These are phyloP conservation scores for Lapara coniferarum DNA, from an alignment of 2,888 invertebrate genomes.

Conservation along the genomic window DNA sequence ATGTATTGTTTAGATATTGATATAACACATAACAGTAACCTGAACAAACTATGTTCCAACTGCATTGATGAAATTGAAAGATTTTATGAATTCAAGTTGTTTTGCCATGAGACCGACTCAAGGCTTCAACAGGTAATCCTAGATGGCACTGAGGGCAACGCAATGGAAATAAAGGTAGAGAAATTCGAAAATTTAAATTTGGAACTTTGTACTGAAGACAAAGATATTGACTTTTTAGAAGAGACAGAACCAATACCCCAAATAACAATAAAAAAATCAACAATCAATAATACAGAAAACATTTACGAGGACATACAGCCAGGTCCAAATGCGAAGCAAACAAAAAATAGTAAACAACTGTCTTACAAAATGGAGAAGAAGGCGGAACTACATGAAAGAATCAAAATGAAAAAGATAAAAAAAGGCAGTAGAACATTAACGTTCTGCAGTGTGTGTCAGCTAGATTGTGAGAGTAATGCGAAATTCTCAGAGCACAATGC, in stretches of 20 bases:
- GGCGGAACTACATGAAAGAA: constrained; percentile 32
- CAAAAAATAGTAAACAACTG: constrained; percentile 7
- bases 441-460: constrained; percentile 65
- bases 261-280: background rate
- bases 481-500: constrained; percentile 56
- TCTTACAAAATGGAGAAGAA: constrained; percentile 18
- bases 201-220: background rate
- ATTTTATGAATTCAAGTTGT: constrained; percentile 62
- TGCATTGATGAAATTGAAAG: constrained; percentile 60
- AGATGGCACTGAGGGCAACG: constrained; percentile 29
- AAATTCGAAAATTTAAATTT: constrained; percentile 16
- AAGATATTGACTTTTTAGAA: background rate
- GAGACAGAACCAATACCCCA: background rate
- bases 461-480: constrained; percentile 52
- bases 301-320: background rate
- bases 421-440: constrained; percentile 50
- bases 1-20: constrained; percentile 61
- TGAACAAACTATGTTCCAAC: constrained; percentile 58
- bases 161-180: constrained; percentile 1
- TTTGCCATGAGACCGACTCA: constrained; percentile 57
- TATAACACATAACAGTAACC: constrained; percentile 44
- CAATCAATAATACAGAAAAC: background rate
- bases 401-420: constrained; percentile 45
- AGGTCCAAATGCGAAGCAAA: background rate
- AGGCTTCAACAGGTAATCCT: constrained; percentile 53